Conservation (phyloP, 2,797 vertebrate species). For the Pogonophryne albipinna region DNA sequence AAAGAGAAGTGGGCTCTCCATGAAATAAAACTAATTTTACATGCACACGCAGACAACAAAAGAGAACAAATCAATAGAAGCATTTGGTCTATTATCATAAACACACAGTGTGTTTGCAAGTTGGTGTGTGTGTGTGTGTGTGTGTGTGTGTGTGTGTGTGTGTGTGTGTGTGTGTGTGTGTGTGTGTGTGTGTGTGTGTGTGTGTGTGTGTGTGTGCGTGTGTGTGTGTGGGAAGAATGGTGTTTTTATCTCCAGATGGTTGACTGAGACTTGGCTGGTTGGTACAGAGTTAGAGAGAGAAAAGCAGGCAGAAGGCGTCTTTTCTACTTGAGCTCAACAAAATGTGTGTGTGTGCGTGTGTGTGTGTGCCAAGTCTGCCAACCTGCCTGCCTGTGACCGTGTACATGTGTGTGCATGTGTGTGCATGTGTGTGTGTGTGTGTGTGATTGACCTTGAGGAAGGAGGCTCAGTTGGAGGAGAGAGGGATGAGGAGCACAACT, state of each 20-base stretch:
- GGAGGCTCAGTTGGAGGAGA: conserved; percentile 82
- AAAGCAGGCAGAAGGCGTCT: conserved; percentile 74
- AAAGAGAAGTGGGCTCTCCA: conserved; percentile 39
- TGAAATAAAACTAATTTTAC: conserved; percentile 46
- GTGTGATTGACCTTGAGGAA: conserved; percentile 85
- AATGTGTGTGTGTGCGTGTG: conserved; percentile 46
- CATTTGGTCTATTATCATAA: conserved; percentile 85
- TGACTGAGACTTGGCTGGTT: conserved; percentile 77
- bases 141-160: conserved; percentile 50
- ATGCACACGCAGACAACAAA: conserved; percentile 46
- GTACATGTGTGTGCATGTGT: conserved; percentile 41
- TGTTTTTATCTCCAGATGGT: conserved; percentile 78
- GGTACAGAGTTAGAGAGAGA: conserved; percentile 74
- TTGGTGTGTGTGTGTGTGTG: conserved; percentile 40
- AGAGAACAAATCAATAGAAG: conserved; percentile 82
- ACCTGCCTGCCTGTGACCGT: conserved; percentile 28
- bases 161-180: conserved; percentile 54
- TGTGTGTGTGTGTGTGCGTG: conserved; percentile 5
- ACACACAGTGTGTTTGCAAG: conserved; percentile 62
- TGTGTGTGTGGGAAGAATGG: conserved; percentile 48
- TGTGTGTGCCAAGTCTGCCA: conserved; percentile 28
- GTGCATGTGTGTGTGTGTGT: conserved; percentile 43
- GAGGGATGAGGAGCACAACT: conserved; percentile 71
- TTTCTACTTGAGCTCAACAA: conserved; percentile 72
- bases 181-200: conserved; percentile 38